A percentile compares a stretch with the other conserved stretches of the same genome.
phyloP scores from a whole-genome alignment of 2,113 vertebrate species.

The Apaloderma vittatum region DNA sequence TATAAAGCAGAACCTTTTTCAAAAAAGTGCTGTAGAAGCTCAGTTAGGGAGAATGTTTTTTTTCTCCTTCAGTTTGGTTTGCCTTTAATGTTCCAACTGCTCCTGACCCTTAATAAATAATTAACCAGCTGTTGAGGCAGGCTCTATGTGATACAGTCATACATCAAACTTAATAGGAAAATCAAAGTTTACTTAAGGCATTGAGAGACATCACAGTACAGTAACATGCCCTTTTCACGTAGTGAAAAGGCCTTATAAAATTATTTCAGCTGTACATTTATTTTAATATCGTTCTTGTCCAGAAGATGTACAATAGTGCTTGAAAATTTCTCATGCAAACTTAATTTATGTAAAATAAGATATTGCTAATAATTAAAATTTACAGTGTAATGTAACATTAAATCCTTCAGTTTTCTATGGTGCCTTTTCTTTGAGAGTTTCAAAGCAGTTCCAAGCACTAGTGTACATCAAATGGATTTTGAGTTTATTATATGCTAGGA shows the following conservation, averaged over 20 bases:
- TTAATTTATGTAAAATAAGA: conserved; percentile 50
- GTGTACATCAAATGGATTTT: conserved; percentile 19
- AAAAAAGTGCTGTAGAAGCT: background rate
- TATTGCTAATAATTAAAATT: conserved; percentile 49
- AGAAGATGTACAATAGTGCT: conserved; percentile 37
- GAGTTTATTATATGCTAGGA: background rate
- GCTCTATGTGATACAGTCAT: background rate
- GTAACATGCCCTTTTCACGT: background rate
- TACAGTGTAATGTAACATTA: conserved; percentile 20
- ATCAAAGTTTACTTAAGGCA: conserved; percentile 31
- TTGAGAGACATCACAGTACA: background rate
- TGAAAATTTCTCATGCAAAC: conserved; percentile 27
- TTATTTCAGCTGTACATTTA: conserved; percentile 39
- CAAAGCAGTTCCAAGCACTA: conserved; percentile 30
- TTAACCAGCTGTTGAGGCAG: conserved; percentile 43
- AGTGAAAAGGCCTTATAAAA: background rate
- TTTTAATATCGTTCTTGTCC: conserved; percentile 37
- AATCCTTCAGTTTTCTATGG: conserved; percentile 14
- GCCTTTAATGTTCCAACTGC: conserved; percentile 36
- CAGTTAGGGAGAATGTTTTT: background rate
- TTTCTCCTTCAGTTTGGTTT: conserved; percentile 20
- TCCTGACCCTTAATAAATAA: conserved; percentile 51
- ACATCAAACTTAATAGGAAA: conserved; percentile 45
- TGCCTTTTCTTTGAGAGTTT: conserved; percentile 59
- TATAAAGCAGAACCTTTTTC: background rate